Conservation (phyloP, 2,113 vertebrate genomes). For the Aegotheles bennettii region DNA sequence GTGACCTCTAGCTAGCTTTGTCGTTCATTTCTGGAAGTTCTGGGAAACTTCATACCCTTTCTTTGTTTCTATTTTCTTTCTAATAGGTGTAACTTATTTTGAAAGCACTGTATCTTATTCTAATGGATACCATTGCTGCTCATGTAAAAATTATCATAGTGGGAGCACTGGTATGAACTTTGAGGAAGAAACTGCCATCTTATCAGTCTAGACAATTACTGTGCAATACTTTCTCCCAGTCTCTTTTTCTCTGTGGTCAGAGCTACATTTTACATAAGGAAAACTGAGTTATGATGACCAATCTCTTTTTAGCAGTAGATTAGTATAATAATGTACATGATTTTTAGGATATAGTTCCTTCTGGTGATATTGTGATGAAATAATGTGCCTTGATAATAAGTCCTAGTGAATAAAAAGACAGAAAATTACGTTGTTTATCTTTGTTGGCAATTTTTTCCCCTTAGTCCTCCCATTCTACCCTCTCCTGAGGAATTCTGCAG, state of each 20-base stretch:
- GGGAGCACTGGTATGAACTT: background rate
- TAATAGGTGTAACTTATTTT: background rate
- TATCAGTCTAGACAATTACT: background rate
- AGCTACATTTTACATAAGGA: background rate
- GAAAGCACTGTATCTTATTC: background rate
- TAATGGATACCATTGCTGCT: background rate
- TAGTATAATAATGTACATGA: background rate
- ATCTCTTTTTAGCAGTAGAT: background rate
- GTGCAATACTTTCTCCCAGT: background rate
- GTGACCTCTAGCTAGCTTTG: background rate
- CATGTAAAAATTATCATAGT: background rate
- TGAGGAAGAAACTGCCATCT: background rate
- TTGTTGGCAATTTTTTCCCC: background rate
- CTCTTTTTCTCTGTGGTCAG: background rate
- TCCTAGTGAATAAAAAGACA: background rate
- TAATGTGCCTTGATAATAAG: background rate
- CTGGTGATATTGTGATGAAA: background rate
- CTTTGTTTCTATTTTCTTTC: background rate
- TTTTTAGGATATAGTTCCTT: background rate
- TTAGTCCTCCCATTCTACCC: background rate
- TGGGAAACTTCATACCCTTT: background rate
- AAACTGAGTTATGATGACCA: background rate
- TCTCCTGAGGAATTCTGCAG: background rate
- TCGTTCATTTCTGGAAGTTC: background rate
- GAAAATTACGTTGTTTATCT: background rate